phyloP scores from a whole-genome alignment of 92 coral and sea anemone genomes.

The Porites rus region DNA sequence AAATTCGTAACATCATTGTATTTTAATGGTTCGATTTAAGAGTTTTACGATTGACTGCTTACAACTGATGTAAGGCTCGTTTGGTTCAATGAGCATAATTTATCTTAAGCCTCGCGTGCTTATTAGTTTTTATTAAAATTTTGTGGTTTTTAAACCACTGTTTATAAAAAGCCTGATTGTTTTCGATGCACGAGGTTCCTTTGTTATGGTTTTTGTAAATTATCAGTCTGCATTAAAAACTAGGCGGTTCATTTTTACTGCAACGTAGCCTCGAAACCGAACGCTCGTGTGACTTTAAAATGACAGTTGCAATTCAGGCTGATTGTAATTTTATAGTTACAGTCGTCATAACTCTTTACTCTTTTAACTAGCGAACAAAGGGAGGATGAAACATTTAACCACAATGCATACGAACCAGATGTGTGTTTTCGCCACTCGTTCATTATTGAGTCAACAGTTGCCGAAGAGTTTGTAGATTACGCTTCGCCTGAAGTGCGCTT shows the following conservation, averaged over 20 bases:
- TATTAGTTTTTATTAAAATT: constrained; percentile 2
- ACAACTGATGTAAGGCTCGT: neutral
- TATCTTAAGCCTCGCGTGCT: constrained; percentile 12
- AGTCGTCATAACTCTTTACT: neutral
- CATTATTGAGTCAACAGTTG: constrained; percentile 7
- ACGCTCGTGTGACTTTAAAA: neutral
- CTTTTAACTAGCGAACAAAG: constrained; percentile 11
- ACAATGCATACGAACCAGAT: constrained; percentile 15
- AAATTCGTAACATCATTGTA: constrained; percentile 19
- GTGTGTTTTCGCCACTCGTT: constrained; percentile 41
- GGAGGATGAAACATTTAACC: constrained; percentile 21
- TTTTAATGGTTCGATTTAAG: constrained; percentile 28
- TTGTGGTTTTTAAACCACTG: constrained; percentile 21
- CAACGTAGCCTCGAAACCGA: neutral
- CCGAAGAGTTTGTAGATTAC: constrained; percentile 7
- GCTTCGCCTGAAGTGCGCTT: constrained; percentile 33
- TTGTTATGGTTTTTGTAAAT: constrained; percentile 25
- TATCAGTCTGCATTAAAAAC: neutral
- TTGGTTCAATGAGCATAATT: constrained; percentile 5
- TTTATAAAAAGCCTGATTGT: neutral
- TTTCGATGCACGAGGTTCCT: constrained; percentile 6
- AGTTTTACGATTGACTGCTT: neutral
- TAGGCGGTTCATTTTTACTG: neutral
- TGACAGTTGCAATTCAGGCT: neutral
- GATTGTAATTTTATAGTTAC: constrained; percentile 24